Base-by-base conservation (phyloP, 2,888 invertebrate species). In the Sminthurinus aureus region DNA sequence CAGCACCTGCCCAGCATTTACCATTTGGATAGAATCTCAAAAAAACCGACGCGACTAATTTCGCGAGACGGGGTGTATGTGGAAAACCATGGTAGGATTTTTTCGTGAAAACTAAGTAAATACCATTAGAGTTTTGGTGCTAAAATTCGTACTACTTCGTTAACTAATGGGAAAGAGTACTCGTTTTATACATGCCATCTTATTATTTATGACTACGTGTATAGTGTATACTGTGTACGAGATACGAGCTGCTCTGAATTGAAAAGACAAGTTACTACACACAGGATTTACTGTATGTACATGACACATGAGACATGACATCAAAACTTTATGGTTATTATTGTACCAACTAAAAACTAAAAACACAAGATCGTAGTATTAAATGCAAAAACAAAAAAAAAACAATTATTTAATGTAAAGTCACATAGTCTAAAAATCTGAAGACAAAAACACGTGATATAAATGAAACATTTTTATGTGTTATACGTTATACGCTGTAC, bases 81-180 rank as follows among this genome's bases (percentile, higher is more conserved):
- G 22, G 24, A 66, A 38, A 78, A 78, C 24, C 66, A 66, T 66
- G 8, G 38, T 15, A 66, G 12, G 73, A 20, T 26, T 80, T 80
- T 79, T 80, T 52, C 71, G 26, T 80, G 18, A 71, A 80, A 80
- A 73, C 50, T 38, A 67, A n/a, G n/a, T 51, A 69, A 67, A 79
- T n/a, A 75, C 83, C 84, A 84, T 84, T 84, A 84, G 84, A 58
- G 64, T 50, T 38, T 50, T 79, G 80, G 83, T 84, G 84, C 83
- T 83, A 84, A 84, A 84, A 83, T 84, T 83, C 83, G 73, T 80
- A 71, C 76, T 66, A 73, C 13, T 74, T 81, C 79, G 82, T 80
- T 83, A 69, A 74, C 73, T 66, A 79, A 71, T 79, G 67, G 79
- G n/a, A 69, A 50, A 24, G 67, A 69, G 12, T 71, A 50, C 50